phyloP scores from a whole-genome alignment of 2,797 vertebrate genomes.

The Tapera naevia region DNA sequence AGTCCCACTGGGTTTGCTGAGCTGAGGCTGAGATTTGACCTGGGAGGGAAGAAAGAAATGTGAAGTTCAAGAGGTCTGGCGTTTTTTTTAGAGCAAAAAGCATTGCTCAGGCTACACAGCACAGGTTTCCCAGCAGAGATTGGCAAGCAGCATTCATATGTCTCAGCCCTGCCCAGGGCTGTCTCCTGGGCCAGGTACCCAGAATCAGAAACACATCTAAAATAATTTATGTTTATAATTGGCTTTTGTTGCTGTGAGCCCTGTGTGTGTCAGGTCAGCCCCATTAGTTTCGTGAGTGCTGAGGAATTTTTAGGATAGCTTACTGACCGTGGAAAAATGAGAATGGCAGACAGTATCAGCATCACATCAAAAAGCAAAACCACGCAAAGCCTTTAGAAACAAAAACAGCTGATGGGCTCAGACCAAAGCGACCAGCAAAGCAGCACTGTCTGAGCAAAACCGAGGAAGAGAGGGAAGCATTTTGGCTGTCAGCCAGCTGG shows the following conservation, averaged over 20 bases:
- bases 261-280: not conserved
- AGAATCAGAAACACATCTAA: conserved; percentile 13
- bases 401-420: conserved; percentile 50
- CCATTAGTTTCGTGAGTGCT: conserved; percentile 44
- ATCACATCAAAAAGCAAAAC: conserved; percentile 31
- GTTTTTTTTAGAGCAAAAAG: not conserved
- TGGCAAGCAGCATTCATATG: not conserved
- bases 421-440: not conserved
- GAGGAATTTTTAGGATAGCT: conserved; percentile 60
- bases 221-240: conserved; percentile 12
- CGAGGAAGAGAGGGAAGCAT: not conserved
- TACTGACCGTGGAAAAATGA: conserved; percentile 42
- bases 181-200: not conserved
- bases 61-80: not conserved
- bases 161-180: not conserved
- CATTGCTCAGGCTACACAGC: not conserved
- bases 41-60: not conserved
- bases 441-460: not conserved
- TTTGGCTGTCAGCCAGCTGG: not conserved
- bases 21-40: not conserved
- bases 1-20: conserved; percentile 6
- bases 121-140: not conserved
- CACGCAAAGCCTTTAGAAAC: conserved; percentile 12
- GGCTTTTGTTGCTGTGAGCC: not conserved
- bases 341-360: not conserved